Evolutionary conservation across 2,113 vertebrate genomes (phyloP), one percentile per base, ranked within the genome.

Genomic region (Pseudorasbora parva): DNA sequence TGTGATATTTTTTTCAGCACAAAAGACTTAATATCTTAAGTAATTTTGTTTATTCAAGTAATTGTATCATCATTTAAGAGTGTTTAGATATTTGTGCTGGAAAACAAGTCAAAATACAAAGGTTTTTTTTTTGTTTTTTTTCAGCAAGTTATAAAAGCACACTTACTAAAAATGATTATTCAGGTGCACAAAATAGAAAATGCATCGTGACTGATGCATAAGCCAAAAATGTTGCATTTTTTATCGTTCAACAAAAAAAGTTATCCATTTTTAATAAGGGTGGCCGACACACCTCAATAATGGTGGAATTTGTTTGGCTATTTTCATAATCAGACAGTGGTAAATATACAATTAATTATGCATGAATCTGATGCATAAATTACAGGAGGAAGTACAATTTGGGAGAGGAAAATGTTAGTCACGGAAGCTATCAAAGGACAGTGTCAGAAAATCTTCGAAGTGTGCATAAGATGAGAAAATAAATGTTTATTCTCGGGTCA

Each of bases 401-500:
- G 81, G 30, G 37, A 51, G 77, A 82, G 80, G 82, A 86, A 91
- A 93, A 92, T 92, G 89, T 89, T 92, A 93, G 91, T 91, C 82
- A 81, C 47, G 87, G 92, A 91, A 87, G 87, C 93, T 91, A 93
- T 94, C 93, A 93, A 92, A 93, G 90, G 91, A 91, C 90, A 92
- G 87, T 88, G 93, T 90, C 60, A 77, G 72, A 76, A 94, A 93
- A 93, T 87, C 88, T 88, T 87, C 81, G 51, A 88, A 60, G 83
- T 76, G 86, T 88, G 89, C 82, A 85, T 89, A 89, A 87, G 90
- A 93, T 91, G 90, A 88, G 89, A 89, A 92, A 92, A 94, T 92
- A 92, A 93, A 88, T 89, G 93, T 93, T 96, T 90, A 86, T 95
- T 93, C 93, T 90, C 57, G 93, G 95, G 95, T 96, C 95, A 96